Percentiles rank a stretch among this genome's conserved stretches.
Conservation (phyloP, 2,113 vertebrate genomes). For the Spermophilus dauricus region DNA sequence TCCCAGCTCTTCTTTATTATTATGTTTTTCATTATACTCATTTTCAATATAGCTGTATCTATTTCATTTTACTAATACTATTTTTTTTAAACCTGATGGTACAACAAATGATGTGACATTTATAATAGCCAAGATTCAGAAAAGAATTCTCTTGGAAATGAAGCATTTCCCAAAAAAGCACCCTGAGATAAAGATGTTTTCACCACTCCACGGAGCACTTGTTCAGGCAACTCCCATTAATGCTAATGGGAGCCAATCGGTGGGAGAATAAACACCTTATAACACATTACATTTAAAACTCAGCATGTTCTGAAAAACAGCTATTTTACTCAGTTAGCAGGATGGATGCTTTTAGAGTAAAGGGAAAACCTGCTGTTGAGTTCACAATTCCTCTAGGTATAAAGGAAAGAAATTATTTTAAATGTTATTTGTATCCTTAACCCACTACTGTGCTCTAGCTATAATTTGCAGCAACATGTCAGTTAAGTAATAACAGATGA, state of each 20-base stretch:
- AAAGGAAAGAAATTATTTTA: constrained; percentile 80
- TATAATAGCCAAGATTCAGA: constrained; percentile 60
- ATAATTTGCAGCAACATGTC: constrained; percentile 73
- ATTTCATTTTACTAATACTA: constrained; percentile 23
- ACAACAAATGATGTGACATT: constrained; percentile 35
- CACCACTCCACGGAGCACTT: constrained; percentile 58
- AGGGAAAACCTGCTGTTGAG: constrained; percentile 77
- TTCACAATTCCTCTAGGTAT: constrained; percentile 75
- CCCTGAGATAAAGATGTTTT: constrained; percentile 69
- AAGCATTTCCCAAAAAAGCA: constrained; percentile 61
- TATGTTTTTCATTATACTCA: not conserved
- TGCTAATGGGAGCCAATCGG: constrained; percentile 79
- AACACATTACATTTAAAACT: constrained; percentile 78
- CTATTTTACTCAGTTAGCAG: constrained; percentile 79
- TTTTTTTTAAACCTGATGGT: not conserved
- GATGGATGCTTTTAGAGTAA: constrained; percentile 80
- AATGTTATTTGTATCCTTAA: constrained; percentile 80
- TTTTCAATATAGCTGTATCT: constrained; percentile 49
- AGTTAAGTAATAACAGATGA: constrained; percentile 75
- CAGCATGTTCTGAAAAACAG: constrained; percentile 79
- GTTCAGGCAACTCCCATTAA: constrained; percentile 70
- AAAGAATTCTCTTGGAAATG: constrained; percentile 65
- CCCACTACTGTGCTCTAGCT: constrained; percentile 56
- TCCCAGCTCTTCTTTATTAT: constrained; percentile 33
- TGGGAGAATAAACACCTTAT: constrained; percentile 79